A percentile compares a stretch with the other conserved stretches of the same genome.
Conservation (phyloP, 2,113 vertebrate genomes). For the Phalacrocorax brasilianus region DNA sequence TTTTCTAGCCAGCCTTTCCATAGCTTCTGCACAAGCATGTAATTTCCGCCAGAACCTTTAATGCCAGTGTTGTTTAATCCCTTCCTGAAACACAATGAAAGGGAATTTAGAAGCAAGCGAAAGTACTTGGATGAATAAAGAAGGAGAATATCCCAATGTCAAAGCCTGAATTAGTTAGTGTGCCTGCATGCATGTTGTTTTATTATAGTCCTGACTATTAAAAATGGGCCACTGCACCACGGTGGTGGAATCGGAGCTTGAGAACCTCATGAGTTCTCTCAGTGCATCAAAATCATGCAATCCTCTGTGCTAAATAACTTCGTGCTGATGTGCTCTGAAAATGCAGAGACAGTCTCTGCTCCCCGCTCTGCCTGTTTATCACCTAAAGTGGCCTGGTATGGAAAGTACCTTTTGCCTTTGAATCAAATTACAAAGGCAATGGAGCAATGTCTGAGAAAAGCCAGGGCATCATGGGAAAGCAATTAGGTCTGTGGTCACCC, state of each 20-base stretch:
- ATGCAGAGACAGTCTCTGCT: not conserved
- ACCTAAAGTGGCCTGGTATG: not conserved
- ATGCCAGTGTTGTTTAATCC: not conserved
- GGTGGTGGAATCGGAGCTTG: not conserved
- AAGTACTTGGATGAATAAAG: not conserved
- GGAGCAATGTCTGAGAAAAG: not conserved
- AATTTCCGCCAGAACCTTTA: conserved; percentile 11
- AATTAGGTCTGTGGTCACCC: not conserved
- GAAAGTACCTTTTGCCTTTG: not conserved
- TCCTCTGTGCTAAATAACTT: conserved; percentile 2
- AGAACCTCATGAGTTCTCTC: not conserved
- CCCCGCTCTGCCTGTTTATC: not conserved
- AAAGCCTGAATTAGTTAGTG: not conserved
- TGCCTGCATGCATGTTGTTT: not conserved
- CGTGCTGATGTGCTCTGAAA: not conserved
- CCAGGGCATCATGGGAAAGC: not conserved
- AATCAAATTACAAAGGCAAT: not conserved
- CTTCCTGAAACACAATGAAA: not conserved
- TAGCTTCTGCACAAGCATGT: not conserved
- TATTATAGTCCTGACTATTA: not conserved
- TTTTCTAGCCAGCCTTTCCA: not conserved
- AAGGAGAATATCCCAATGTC: not conserved
- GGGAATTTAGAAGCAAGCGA: not conserved
- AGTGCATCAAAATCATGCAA: not conserved
- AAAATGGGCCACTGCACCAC: not conserved